Base-by-base conservation (phyloP, 2,797 vertebrate species). In the Lacerta viridis region DNA sequence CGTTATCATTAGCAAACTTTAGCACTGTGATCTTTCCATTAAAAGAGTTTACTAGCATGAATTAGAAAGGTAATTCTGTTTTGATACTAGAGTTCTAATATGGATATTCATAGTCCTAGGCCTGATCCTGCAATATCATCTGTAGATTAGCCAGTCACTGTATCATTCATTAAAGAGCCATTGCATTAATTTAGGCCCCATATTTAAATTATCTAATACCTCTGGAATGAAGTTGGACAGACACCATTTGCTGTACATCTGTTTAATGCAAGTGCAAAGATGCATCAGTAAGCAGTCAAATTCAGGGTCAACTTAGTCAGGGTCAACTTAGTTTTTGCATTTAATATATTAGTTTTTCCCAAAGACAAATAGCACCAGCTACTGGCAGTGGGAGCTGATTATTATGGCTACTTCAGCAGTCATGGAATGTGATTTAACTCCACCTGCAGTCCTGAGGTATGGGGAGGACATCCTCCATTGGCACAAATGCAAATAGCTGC, bases 41-140 rank as follows among this genome's bases (percentile, higher is more conserved):
- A 23, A 85, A 69, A 81, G 46, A 39, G 11, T 23, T 79, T 86
- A 10, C 0, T 1, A 9, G 13, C 7, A 76, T 84, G 4, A 3
- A 76, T 89, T 20, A 50, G 82, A 84, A 86, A 25, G 81, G 23
- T 8, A 93, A 69, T 1, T 3, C 4, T 46, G 0, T 89, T 84
- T 82, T 72, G 72, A 29, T 72, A 11, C 18, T 81, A 86, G 0
- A 36, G 18, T 79, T n/a, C 50, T 89, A n/a, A 80, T 23, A 77
- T 90, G 61, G 88, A 79, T 0, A 27, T 46, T 0, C 11, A 89
- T 2, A 0, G 36, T 81, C 15, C 29, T 43, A 7, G 50, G 71
- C 76, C 10, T 15, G 1, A 0, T 46, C 29, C 43, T 43, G 88
- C 3, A 85, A 11, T 83, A 89, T 72, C 17, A 85, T 80, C 86